These are phyloP conservation scores for Brachionus sp. DNA, from an alignment of 1,140 invertebrate species.

Conservation along the genomic window DNA sequence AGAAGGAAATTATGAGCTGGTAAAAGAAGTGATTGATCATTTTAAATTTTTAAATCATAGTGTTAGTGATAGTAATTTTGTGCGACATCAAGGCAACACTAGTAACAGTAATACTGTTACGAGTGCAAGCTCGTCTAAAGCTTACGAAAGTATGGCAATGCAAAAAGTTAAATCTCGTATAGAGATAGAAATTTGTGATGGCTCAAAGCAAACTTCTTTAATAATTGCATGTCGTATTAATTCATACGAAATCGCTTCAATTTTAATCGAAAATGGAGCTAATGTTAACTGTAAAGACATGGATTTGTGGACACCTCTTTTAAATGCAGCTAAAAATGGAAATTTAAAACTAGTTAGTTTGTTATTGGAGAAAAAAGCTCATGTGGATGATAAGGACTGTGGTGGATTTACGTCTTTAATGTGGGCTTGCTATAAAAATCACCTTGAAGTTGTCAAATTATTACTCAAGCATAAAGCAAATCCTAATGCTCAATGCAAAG, in stretches of 20 bases:
- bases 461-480: constrained; percentile 84
- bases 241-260: constrained; percentile 72
- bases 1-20: constrained; percentile 23
- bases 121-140: background rate
- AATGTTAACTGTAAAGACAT: constrained; percentile 83
- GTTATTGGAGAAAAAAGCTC: constrained; percentile 78
- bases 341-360: constrained; percentile 75
- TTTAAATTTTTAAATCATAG: constrained; percentile 24
- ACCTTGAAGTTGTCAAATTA: constrained; percentile 71
- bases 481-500: constrained; percentile 87
- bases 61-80: constrained; percentile 13
- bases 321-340: constrained; percentile 85
- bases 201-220: constrained; percentile 86
- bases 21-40: constrained; percentile 17
- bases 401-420: constrained; percentile 93
- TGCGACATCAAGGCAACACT: background rate
- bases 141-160: background rate
- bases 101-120: constrained; percentile 29
- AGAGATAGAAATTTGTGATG: constrained; percentile 43
- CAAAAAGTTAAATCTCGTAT: background rate
- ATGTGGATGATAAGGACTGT: constrained; percentile 85
- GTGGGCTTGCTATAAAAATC: constrained; percentile 94
- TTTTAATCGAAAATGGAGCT: constrained; percentile 77
- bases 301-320: constrained; percentile 86
- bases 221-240: constrained; percentile 80